Evolutionary conservation across 1,140 invertebrate species (phyloP).

Genomic region (Reticulitermes speratus): DNA sequence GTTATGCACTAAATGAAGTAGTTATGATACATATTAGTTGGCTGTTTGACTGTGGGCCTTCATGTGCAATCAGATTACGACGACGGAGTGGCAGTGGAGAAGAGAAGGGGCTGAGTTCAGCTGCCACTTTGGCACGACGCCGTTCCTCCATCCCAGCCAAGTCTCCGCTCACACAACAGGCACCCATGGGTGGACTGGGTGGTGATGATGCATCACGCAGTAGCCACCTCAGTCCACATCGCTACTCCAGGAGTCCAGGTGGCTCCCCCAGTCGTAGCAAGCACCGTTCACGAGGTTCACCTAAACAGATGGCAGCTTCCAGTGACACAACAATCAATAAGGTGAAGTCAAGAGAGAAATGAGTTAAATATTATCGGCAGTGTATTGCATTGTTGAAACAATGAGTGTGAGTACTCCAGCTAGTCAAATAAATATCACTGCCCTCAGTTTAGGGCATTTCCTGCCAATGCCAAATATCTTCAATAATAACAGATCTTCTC

Average conservation of each 20-base stretch:
- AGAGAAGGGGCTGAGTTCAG: constrained; percentile 15
- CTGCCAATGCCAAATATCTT: too few relatives aligned
- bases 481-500: too few relatives aligned
- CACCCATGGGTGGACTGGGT: constrained; percentile 61
- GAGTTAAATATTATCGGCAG: not conserved
- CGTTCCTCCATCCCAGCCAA: constrained; percentile 31
- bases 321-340: not conserved
- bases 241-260: constrained; percentile 38
- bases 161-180: constrained; percentile 48
- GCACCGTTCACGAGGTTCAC: not conserved
- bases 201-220: constrained; percentile 48
- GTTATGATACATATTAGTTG: too few relatives aligned
- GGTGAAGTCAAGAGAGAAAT: not conserved
- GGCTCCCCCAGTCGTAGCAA: constrained; percentile 37
- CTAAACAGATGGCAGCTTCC: not conserved
- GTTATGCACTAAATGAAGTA: too few relatives aligned
- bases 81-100: constrained; percentile 32
- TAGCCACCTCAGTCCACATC: constrained; percentile 37
- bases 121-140: constrained; percentile 14
- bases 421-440: too few relatives aligned
- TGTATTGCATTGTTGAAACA: too few relatives aligned
- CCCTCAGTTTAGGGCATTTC: too few relatives aligned
- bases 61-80: constrained; percentile 20
- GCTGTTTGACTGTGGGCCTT: not conserved
- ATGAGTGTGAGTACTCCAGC: too few relatives aligned